Conservation (phyloP, 2,797 vertebrate genomes). For the Cygnus olor region DNA sequence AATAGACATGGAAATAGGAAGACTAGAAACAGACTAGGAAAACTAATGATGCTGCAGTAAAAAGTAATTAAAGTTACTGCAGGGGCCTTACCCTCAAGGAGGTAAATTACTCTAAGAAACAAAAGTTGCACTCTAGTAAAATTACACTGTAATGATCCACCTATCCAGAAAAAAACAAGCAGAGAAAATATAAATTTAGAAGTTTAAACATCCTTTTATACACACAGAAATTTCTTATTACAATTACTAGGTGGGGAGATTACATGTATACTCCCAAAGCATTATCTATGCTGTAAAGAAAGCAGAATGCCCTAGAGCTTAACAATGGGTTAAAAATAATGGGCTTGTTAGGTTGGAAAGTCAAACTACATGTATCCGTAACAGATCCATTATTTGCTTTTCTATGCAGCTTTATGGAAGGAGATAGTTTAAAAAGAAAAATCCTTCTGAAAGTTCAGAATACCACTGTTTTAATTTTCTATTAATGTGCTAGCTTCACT, state of each 20-base stretch:
- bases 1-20: not conserved
- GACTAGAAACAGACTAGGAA: not conserved
- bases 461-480: conserved; percentile 34
- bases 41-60: not conserved
- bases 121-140: not conserved
- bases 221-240: not conserved
- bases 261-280: not conserved
- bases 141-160: not conserved
- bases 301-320: not conserved
- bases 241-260: not conserved
- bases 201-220: not conserved
- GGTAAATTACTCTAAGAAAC: not conserved
- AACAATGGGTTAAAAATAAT: conserved; percentile 17
- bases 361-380: not conserved
- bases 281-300: not conserved
- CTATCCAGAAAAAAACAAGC: not conserved
- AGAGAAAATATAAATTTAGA: not conserved
- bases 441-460: not conserved
- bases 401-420: not conserved
- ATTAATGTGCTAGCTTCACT: conserved; percentile 27
- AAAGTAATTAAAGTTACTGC: not conserved
- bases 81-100: not conserved
- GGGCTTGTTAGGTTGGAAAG: not conserved
- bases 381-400: not conserved
- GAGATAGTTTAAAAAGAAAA: not conserved